Conservation (phyloP, 2,797 vertebrate species). For the Squalus acanthias region DNA sequence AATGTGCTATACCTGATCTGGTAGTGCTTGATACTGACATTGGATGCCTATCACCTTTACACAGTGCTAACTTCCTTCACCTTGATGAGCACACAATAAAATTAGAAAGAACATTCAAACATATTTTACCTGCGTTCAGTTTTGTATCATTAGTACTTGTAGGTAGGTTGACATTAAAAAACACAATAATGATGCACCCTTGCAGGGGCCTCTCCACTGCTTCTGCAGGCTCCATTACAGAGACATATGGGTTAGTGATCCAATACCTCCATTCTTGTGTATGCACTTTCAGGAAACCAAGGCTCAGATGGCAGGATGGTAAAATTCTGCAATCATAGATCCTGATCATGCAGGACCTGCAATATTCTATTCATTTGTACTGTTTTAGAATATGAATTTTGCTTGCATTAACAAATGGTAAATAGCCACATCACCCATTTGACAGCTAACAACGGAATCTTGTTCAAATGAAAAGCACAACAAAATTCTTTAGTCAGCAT, state of each 20-base stretch:
- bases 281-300: background rate
- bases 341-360: background rate
- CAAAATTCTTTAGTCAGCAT: background rate
- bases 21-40: background rate
- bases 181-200: background rate
- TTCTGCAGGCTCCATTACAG: background rate
- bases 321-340: background rate
- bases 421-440: background rate
- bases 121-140: background rate
- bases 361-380: background rate
- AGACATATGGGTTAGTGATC: background rate
- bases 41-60: background rate
- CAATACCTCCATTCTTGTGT: background rate
- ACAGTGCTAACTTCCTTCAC: background rate
- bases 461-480: background rate
- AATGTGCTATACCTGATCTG: background rate
- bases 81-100: background rate
- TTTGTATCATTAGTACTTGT: background rate
- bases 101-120: background rate
- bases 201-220: background rate
- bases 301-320: too few species aligned
- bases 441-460: background rate
- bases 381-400: background rate
- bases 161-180: background rate
- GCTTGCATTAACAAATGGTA: background rate